Evolutionary conservation across 2,888 invertebrate species (phyloP).

Genomic region (Deilephila elpenor): DNA sequence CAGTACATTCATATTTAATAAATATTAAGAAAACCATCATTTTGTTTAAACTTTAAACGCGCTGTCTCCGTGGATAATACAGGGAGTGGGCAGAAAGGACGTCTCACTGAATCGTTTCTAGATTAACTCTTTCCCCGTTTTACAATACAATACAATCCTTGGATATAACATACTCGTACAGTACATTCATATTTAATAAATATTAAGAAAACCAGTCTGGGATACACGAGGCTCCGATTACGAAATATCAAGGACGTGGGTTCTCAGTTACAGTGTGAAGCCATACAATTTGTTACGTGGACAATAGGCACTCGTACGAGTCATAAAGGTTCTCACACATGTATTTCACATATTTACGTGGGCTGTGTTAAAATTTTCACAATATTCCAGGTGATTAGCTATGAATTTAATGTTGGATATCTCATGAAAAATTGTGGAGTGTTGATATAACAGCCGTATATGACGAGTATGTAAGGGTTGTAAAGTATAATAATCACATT

Average conservation of each 20-base stretch:
- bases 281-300: slow-evolving; percentile 53
- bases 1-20: not conserved
- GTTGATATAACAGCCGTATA: no score
- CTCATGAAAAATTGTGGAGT: no score
- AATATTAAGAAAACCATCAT: not conserved
- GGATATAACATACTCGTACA: not conserved
- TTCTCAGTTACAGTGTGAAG: slow-evolving; percentile 55
- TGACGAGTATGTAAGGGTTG: no score
- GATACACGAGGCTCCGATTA: slow-evolving; percentile 41
- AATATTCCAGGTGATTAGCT: not conserved
- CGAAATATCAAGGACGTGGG: slow-evolving; percentile 61
- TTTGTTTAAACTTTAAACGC: not conserved
- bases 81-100: not conserved
- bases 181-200: not conserved
- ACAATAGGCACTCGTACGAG: slow-evolving; percentile 24
- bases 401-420: not conserved
- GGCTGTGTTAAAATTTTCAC: not conserved
- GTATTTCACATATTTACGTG: not conserved
- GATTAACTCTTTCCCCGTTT: not conserved
- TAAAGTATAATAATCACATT: no score
- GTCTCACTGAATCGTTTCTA: not conserved
- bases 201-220: not conserved
- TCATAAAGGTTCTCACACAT: slow-evolving; percentile 3
- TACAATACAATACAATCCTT: not conserved
- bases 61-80: not conserved